Evolutionary conservation across 2,797 vertebrate genomes (phyloP).

Genomic region (Danio kyathit): DNA sequence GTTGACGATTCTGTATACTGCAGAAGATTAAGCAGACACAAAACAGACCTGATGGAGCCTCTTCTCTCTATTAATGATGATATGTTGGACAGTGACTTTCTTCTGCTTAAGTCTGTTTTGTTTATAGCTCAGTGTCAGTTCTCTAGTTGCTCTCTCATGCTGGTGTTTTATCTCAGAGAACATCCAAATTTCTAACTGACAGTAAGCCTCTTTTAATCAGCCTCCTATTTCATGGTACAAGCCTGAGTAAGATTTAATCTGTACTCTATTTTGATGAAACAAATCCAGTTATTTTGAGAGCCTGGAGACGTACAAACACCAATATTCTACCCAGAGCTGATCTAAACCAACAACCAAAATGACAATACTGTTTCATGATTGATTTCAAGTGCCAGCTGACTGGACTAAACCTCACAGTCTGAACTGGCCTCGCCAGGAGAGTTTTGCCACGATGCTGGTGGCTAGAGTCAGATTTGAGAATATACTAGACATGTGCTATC

Average conservation of each 20-base stretch:
- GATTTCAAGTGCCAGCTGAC: slow-evolving; percentile 24
- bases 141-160: background rate
- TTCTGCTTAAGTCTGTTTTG: slow-evolving; percentile 24
- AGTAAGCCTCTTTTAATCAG: slow-evolving; percentile 51
- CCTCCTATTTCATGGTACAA: slow-evolving; percentile 30
- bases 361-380: slow-evolving; percentile 33
- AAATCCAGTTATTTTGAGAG: slow-evolving; percentile 43
- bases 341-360: slow-evolving; percentile 29
- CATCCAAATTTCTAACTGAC: slow-evolving; percentile 34
- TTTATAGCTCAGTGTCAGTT: slow-evolving; percentile 9
- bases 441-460: background rate
- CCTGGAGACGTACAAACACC: slow-evolving; percentile 33
- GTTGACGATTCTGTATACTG: slow-evolving; percentile 50
- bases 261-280: slow-evolving; percentile 42
- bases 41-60: slow-evolving; percentile 65
- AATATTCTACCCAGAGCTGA: slow-evolving; percentile 15
- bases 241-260: slow-evolving; percentile 36
- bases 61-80: slow-evolving; percentile 68
- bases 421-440: slow-evolving; percentile 6
- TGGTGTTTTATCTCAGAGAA: slow-evolving; percentile 39
- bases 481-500: background rate
- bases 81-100: slow-evolving; percentile 67
- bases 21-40: slow-evolving; percentile 65
- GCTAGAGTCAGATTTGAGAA: background rate
- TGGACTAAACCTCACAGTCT: slow-evolving; percentile 4